These are phyloP conservation scores for Mus minutoides DNA, from an alignment of 2,797 vertebrate species.

Conservation along the genomic window DNA sequence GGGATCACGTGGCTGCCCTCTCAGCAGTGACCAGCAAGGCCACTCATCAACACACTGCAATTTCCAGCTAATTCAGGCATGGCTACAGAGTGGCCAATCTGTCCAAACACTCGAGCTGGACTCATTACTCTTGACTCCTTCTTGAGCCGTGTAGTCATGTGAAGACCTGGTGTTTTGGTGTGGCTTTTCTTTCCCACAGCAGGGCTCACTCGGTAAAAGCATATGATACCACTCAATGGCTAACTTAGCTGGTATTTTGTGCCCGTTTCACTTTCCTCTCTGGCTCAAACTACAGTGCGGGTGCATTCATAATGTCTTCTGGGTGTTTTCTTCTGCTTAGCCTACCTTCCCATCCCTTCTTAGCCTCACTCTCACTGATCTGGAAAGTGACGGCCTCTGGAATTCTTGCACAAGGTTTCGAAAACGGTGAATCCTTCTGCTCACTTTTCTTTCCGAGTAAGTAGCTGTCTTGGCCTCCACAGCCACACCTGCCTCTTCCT, in stretches of 20 bases:
- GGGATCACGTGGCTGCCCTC: constrained; percentile 61
- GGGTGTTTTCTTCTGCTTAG: background rate
- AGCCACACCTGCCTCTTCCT: background rate
- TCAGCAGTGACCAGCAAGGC: constrained; percentile 79
- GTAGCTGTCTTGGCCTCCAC: background rate
- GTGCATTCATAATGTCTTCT: background rate
- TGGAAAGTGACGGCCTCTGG: background rate
- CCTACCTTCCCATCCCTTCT: background rate
- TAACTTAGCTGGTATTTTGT: constrained; percentile 65
- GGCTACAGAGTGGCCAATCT: constrained; percentile 76
- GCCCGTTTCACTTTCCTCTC: constrained; percentile 52
- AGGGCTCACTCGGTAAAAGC: constrained; percentile 72
- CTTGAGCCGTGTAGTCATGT: constrained; percentile 83
- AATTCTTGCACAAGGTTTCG: constrained; percentile 1
- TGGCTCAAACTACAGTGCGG: background rate
- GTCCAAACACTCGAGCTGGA: constrained; percentile 80
- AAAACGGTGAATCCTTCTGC: background rate
- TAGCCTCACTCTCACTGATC: background rate
- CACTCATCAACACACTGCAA: constrained; percentile 63
- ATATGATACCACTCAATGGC: constrained; percentile 44
- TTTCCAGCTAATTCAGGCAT: constrained; percentile 80
- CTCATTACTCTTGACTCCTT: constrained; percentile 74
- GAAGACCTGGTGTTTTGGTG: constrained; percentile 74
- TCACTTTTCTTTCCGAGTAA: background rate
- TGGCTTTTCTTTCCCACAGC: constrained; percentile 76